phyloP scores from a whole-genome alignment of 2,888 invertebrate genomes.

The Oxycera nigricornis region DNA sequence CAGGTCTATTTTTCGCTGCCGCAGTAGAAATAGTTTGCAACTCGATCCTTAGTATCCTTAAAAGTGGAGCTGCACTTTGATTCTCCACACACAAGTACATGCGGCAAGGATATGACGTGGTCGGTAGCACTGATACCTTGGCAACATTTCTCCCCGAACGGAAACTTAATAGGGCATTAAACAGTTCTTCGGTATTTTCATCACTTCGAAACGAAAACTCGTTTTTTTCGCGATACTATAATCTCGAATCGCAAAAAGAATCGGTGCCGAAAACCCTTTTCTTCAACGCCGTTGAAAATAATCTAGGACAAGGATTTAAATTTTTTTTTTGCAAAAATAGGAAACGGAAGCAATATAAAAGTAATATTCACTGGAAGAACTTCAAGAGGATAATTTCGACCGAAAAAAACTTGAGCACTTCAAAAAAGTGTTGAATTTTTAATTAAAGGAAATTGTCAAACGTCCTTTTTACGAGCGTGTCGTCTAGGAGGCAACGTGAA shows the following conservation, averaged over 20 bases:
- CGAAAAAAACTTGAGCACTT: background rate
- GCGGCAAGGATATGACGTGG: background rate
- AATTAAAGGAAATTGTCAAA: background rate
- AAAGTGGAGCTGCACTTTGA: background rate
- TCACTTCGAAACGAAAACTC: background rate
- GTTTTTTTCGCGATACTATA: background rate
- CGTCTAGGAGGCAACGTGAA: background rate
- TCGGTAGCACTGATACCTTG: background rate
- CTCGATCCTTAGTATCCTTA: background rate
- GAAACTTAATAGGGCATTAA: background rate
- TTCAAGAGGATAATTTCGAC: background rate
- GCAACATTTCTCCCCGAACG: background rate
- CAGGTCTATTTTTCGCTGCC: no score
- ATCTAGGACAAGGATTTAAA: background rate
- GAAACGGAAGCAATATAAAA: background rate
- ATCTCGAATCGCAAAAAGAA: background rate
- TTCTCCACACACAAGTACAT: background rate
- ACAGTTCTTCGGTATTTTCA: background rate
- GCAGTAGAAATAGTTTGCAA: background rate
- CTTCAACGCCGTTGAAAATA: background rate
- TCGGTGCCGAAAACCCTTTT: background rate
- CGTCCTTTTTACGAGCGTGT: background rate
- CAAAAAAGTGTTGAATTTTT: conserved; percentile 4
- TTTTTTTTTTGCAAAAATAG: background rate
- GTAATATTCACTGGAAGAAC: background rate